Base-by-base conservation (phyloP, 37 sponge, comb jelly and placozoan species). In the Eunapius fragilis region DNA sequence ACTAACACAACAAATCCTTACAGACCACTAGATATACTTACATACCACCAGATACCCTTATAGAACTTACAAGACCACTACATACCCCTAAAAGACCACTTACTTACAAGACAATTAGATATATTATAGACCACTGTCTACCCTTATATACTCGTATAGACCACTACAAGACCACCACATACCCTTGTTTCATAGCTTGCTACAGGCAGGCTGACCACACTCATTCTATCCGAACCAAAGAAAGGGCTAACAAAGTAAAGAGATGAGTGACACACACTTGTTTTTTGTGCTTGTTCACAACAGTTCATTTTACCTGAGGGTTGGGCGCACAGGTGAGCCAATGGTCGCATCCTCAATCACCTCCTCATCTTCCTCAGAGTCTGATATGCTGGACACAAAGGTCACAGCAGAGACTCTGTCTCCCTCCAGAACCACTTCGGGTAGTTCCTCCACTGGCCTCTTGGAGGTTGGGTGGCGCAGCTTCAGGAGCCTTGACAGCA, bases 201-300 rank as follows among this genome's bases (percentile, higher is more conserved):
- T 38, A 69, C 84, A 32, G 87, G 87, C 31, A 86, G 37, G 71
- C 91, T 91, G 79, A 86, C 80, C 91, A 91, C 87, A 82, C 87
- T 87, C 77, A 75, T 74, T 2, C 78, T 83, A 31, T 91, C 91
- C 0, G 91, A 82, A 58, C 83, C 83, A 86, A 82, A 91, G 69
- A 91, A 86, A 0, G 91, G 91, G 35, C 90, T 90, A 58, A 28
- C 24, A 45, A 13, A n/a, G 25, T 26, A 13, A 25, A 17, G 11
- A 72, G 73, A 72, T 2, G 73, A 72, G 58, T 58, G 31, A 72
- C n/a, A n/a, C n/a, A n/a, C n/a, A n/a, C n/a, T n/a, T n/a, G n/a
- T n/a, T n/a, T n/a, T n/a, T n/a, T n/a, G n/a, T n/a, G n/a, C n/a
- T n/a, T n/a, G n/a, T n/a, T n/a, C n/a, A n/a, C n/a, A n/a, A n/a